Conservation (phyloP, 2,113 vertebrate species). For the Paramisgurnus dabryanus region DNA sequence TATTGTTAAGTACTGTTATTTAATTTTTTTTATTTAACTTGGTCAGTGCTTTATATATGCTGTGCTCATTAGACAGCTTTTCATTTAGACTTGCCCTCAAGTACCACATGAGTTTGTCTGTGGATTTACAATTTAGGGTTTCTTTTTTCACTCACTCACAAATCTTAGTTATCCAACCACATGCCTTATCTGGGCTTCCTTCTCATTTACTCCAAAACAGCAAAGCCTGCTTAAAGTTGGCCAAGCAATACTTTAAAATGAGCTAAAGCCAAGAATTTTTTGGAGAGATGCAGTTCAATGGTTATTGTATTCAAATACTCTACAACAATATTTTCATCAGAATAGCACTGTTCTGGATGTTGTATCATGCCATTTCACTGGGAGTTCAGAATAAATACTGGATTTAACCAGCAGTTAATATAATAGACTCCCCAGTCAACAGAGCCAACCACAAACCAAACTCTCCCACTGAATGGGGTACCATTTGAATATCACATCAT, state of each 20-base stretch:
- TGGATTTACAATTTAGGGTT: background rate
- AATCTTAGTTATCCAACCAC: constrained; percentile 41
- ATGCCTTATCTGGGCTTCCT: constrained; percentile 39
- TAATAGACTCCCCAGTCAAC: background rate
- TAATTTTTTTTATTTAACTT: too few relatives aligned
- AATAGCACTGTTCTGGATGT: background rate
- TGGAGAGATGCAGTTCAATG: constrained; percentile 4
- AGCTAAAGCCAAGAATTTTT: constrained; percentile 41
- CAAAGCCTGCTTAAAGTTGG: constrained; percentile 45
- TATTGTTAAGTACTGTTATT: too few relatives aligned
- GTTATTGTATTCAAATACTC: background rate
- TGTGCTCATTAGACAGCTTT: constrained; percentile 24
- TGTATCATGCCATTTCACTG: constrained; percentile 18
- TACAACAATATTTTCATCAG: background rate
- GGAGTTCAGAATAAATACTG: constrained; percentile 12
- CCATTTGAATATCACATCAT: background rate
- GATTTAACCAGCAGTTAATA: background rate
- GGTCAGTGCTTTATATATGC: background rate
- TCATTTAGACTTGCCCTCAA: constrained; percentile 2
- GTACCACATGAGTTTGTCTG: background rate
- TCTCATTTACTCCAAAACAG: constrained; percentile 44
- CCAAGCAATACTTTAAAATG: constrained; percentile 42
- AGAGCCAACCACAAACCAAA: constrained; percentile 4
- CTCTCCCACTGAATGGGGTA: background rate
- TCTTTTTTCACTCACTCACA: constrained; percentile 32